These are phyloP conservation scores for Struthio camelus DNA, from an alignment of 2,113 vertebrate species.

Conservation along the genomic window DNA sequence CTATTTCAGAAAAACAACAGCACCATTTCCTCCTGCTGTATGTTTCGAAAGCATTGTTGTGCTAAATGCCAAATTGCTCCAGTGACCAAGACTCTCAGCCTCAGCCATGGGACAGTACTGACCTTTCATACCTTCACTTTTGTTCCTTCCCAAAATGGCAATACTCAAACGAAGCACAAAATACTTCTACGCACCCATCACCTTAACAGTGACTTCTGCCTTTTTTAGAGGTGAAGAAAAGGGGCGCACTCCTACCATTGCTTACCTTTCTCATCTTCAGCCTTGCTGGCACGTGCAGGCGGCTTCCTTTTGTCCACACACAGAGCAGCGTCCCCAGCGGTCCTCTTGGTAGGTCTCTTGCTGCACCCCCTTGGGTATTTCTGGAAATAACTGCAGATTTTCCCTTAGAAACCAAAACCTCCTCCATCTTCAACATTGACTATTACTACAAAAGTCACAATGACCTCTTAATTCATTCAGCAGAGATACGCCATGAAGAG, in stretches of 20 bases:
- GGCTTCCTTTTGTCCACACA: background rate
- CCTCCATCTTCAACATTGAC: background rate
- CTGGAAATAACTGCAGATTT: background rate
- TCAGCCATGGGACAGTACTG: background rate
- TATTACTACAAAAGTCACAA: background rate
- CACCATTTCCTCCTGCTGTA: accelerated
- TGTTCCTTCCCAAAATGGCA: background rate
- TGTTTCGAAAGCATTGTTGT: background rate
- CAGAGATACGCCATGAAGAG: background rate
- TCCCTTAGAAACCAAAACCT: background rate
- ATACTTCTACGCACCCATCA: background rate
- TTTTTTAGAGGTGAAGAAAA: background rate
- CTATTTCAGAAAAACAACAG: background rate
- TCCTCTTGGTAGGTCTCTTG: background rate
- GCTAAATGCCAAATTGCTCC: background rate
- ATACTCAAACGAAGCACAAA: background rate
- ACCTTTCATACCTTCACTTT: background rate
- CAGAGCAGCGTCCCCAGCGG: background rate
- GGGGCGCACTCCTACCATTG: background rate
- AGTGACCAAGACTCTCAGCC: background rate
- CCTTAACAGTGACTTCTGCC: background rate
- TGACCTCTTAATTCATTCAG: background rate
- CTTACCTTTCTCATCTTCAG: background rate
- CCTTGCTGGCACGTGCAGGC: background rate
- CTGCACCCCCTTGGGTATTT: background rate